A percentile compares a stretch with the other conserved stretches of the same genome.
Conservation (phyloP, 2,888 invertebrate genomes). For the Orthosia gothica region DNA sequence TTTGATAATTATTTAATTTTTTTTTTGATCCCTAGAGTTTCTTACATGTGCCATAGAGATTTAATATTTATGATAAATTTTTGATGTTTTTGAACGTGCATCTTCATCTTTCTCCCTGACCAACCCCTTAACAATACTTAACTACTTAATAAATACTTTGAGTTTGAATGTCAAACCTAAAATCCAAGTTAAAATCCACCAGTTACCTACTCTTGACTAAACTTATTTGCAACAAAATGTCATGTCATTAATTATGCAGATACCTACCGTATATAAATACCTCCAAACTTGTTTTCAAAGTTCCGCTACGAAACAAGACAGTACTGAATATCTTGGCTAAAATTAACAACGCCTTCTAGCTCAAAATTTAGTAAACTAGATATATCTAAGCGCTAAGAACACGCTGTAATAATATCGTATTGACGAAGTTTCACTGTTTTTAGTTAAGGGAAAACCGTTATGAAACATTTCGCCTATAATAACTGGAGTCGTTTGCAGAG, state of each 20-base stretch:
- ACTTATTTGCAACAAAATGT: background rate
- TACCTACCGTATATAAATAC: background rate
- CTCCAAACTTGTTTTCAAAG: conserved; percentile 7
- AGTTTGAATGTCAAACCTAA: no score
- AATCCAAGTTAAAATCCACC: no score
- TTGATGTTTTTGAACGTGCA: no score
- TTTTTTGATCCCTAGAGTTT: background rate
- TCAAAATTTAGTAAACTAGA: conserved; percentile 4
- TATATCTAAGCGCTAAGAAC: background rate
- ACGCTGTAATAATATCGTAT: background rate
- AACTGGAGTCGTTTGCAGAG: no score
- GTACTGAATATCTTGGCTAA: conserved; percentile 29
- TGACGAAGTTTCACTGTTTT: background rate
- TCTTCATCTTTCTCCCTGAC: no score
- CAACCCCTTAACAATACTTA: no score
- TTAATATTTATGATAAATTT: no score
- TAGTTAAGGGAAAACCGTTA: no score
- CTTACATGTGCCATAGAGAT: no score
- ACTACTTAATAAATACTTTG: no score
- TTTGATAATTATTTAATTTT: no score
- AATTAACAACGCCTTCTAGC: conserved; percentile 19
- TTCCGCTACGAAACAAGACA: background rate
- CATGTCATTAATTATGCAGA: background rate
- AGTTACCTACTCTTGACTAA: background rate
- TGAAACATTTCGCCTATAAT: no score